These are phyloP conservation scores for Corythaixoides concolor DNA, from an alignment of 2,113 vertebrate genomes.

Conservation along the genomic window DNA sequence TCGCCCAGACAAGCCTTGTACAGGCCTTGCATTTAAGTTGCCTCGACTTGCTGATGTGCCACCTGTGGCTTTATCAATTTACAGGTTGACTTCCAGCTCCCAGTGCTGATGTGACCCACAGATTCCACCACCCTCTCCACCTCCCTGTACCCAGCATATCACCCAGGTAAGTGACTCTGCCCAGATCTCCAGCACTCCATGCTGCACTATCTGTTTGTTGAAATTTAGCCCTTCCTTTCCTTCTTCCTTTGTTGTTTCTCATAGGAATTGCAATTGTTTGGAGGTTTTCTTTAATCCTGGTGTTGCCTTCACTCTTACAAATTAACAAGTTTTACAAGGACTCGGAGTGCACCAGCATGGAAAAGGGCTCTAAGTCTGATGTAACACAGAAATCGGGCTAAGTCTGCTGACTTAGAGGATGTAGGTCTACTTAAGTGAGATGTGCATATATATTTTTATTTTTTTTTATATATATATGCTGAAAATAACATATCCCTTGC, in stretches of 20 bases:
- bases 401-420: background rate
- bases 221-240: background rate
- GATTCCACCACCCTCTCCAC: background rate
- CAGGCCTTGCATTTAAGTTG: background rate
- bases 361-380: background rate
- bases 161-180: background rate
- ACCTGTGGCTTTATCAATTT: background rate
- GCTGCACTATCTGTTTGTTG: background rate
- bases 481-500: background rate
- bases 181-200: background rate
- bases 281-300: background rate
- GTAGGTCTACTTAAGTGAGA: background rate
- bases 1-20: background rate
- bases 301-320: background rate
- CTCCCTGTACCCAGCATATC: background rate
- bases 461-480: background rate
- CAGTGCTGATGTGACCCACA: background rate
- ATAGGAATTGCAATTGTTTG: background rate
- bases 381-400: background rate
- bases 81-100: background rate
- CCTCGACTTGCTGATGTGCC: background rate
- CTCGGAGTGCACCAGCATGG: background rate
- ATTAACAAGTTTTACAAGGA: background rate
- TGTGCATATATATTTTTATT: background rate
- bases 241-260: background rate